These are phyloP conservation scores for Suncus etruscus DNA, from an alignment of 2,113 vertebrate genomes.

Conservation along the genomic window DNA sequence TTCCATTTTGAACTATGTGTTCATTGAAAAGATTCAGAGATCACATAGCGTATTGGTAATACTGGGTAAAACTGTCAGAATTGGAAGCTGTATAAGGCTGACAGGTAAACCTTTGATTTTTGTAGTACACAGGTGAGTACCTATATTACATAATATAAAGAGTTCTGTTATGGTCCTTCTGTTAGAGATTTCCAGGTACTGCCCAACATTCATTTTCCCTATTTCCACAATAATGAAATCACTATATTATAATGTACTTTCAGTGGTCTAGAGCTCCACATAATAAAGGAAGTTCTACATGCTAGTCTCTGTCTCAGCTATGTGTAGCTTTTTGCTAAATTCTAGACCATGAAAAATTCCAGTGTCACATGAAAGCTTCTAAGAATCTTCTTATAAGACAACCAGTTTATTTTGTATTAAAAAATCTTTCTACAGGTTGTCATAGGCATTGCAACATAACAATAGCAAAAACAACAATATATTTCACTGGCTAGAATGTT, in stretches of 20 bases:
- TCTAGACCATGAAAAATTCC: constrained; percentile 1
- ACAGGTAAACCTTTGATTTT: background rate
- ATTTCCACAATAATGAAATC: constrained; percentile 5
- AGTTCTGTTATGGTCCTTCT: background rate
- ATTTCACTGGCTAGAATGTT: constrained; percentile 20
- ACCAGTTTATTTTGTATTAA: background rate
- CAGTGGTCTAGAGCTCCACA: too few species aligned
- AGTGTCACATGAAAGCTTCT: constrained; percentile 19
- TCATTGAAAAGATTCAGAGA: background rate
- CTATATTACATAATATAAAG: background rate
- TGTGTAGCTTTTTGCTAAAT: background rate
- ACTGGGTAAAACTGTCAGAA: background rate
- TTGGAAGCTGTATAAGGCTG: background rate
- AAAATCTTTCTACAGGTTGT: too few species aligned
- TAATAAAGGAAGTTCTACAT: background rate
- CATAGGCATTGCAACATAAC: too few species aligned
- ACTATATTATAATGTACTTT: constrained; percentile 1
- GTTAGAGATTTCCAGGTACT: background rate
- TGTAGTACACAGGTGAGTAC: background rate
- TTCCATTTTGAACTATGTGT: background rate
- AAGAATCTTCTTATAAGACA: constrained; percentile 13
- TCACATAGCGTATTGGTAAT: background rate
- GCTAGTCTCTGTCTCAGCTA: constrained; percentile 46
- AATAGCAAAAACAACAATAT: background rate
- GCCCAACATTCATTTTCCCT: background rate